These are phyloP conservation scores for Gasteruption jaculator DNA, from an alignment of 2,888 invertebrate species.

Conservation along the genomic window DNA sequence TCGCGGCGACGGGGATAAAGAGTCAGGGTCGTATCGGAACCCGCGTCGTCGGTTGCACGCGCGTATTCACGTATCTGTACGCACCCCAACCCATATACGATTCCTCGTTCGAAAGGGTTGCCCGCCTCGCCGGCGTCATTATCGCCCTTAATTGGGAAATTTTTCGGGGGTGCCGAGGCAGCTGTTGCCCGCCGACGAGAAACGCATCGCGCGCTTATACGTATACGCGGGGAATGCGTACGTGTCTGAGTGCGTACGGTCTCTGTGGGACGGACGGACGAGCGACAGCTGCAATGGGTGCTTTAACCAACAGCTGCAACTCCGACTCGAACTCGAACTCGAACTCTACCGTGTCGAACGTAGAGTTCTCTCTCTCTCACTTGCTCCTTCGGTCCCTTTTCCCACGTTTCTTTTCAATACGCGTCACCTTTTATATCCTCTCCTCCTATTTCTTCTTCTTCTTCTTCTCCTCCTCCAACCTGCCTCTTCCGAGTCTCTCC, in stretches of 20 bases:
- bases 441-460: conserved; percentile 10
- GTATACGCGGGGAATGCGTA: no score
- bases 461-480: conserved; percentile 10
- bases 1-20: conserved; percentile 18
- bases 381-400: conserved; percentile 1
- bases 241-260: no score
- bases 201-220: not conserved
- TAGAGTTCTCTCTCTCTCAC: conserved; percentile 4
- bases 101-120: no score
- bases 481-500: conserved; percentile 13
- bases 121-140: no score
- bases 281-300: conserved; percentile 46
- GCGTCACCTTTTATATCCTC: conserved; percentile 17
- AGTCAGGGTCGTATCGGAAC: conserved; percentile 23
- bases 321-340: conserved; percentile 24
- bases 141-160: no score
- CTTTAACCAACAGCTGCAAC: conserved; percentile 50
- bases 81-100: no score
- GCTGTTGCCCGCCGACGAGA: no score
- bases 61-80: no score
- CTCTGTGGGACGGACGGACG: no score
- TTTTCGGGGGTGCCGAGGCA: no score
- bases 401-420: conserved; percentile 19
- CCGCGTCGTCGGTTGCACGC: no score
- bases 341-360: conserved; percentile 1